Base-by-base conservation (phyloP, 1,140 invertebrate species). In the Patella vulgata region DNA sequence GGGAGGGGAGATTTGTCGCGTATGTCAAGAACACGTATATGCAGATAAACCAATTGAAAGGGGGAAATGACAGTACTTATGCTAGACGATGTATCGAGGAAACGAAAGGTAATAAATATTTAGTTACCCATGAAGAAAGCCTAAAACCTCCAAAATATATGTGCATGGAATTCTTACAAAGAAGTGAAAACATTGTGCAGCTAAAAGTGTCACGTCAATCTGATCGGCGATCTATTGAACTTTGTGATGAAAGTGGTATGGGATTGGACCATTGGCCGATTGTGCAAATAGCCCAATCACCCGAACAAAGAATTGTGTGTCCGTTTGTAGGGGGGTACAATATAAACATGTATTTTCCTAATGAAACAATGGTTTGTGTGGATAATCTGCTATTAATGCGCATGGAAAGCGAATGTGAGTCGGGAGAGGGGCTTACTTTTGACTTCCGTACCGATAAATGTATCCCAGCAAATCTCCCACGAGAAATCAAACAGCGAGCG, bases 351-450 rank as follows among this genome's bases (percentile, higher is more conserved):
- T 71, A 51, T 12, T 55, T 50, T 23, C 56, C 56, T 19, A 69
- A 68, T 27, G 56, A 59, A n/a, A 63, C 61, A 0, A 33, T 46
- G 25, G 36, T 72, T 1, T 77, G 74, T 43, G 44, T 54, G 3
- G 57, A 57, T 12, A 59, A 62, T 14, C 51, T 69, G 0, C 42
- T 77, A 5, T 56, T 64, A 28, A 67, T 73, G 44, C 66, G 74
- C 50, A 62, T 77, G 42, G 74, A 77, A 50, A 77, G 74, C 57
- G 74, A 77, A 36, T 77, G 74, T 55, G 74, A 77, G 33, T 31
- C 47, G 30, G 70, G 66, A 6, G 74, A 77, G 43, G 74, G 74
- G 2, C 70, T 77, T 21, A 48, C 59, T n/a, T 63, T 77, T 30
- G 66, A 77, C 53, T 77, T 77, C 52, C 52, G 72, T 51, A 57